Base-by-base conservation (phyloP, 2,888 invertebrate species). In the Cheilosia variabilis region DNA sequence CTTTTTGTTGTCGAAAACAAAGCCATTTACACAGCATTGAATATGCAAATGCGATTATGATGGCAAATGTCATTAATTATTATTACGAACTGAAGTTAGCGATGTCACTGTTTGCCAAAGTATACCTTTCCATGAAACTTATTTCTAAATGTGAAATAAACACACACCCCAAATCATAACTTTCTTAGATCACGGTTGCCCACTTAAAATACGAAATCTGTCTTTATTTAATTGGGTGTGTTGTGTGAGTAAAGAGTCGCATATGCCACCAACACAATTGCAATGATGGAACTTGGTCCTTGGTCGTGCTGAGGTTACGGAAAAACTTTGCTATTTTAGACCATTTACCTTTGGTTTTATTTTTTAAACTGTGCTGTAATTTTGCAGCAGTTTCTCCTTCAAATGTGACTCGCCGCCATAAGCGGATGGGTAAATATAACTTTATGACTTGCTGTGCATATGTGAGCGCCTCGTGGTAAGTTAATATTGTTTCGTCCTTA, bases 401-500 rank as follows among this genome's bases (percentile, higher is more conserved):
- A n/a, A 47, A 78, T 43, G 57, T n/a, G 50, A 41, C 52, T 27
- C 55, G 55, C 57, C 15, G 50, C 62, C 63, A 65, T 41, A 34
- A 57, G 71, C 57, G 58, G 50, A 34, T 65, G 50, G 52, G 43
- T 79, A 71, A 65, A 19, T 41, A 65, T n/a, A 37, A 57, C 43
- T 22, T 15, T 47, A 19, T 6, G 9, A 1, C 47, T 7, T 47
- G 17, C 55, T 37, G 37, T 37, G 31, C 24, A 27, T 17, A 31
- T 43, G 50, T 58, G 57, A 47, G 62, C 47, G 22, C 7, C 13
- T 22, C n/a, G 4, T 5, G 19, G 27, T 43, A 43, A 31, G 78
- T 71, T 72, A 78, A 79, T 79, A 72, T 58, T 52, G 58, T 65
- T 71, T 72, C 58, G 41, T 58, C 58, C 50, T 79, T 79, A 71